Evolutionary conservation across 2,797 vertebrate genomes (phyloP), one percentile per base, ranked within the genome.

Genomic region (Anabas testudineus): DNA sequence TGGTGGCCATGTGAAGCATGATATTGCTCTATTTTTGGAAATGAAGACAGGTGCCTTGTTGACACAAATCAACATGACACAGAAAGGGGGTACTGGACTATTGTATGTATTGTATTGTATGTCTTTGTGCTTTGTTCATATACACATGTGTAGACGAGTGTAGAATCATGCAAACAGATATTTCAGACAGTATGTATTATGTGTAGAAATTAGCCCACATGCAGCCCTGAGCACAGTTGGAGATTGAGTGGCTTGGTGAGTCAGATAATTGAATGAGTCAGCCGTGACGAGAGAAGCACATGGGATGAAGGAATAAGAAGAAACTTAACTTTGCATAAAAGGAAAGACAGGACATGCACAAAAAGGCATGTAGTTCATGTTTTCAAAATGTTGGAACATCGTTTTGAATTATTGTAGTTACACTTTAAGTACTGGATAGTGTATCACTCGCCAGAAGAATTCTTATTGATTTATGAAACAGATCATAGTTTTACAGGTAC

Each of bases 221-320:
- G 82, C 78, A 73, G 53, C 72, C 75, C 47, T 71, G 47, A 76
- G 74, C 81, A 81, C 87, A 91, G 87, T 77, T 79, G 83, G 87
- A 82, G 67, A 86, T 53, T 77, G 76, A 88, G 78, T 80, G 86
- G 86, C 64, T 80, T 88, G 87, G 89, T 92, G 93, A 92, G 87
- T 92, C 87, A 91, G 86, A 89, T 92, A 94, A 93, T 92, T 87
- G 85, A 92, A 91, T 92, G 90, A 93, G 84, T 93, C 91, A 90
- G 80, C 82, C 75, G 66, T 91, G 90, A 91, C 71, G 53, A 76
- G 72, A 70, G 74, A 78, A 76, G 64, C 71, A 69, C 70, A 85
- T 37, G 78, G 67, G 71, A 51, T 72, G 67, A 82, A 73, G 83
- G 71, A 69, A 62, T 57, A 64, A 61, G 60, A 74, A 70, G 57